phyloP scores from a whole-genome alignment of 2,113 vertebrate genomes.

The Hydrochoerus hydrochaeris region DNA sequence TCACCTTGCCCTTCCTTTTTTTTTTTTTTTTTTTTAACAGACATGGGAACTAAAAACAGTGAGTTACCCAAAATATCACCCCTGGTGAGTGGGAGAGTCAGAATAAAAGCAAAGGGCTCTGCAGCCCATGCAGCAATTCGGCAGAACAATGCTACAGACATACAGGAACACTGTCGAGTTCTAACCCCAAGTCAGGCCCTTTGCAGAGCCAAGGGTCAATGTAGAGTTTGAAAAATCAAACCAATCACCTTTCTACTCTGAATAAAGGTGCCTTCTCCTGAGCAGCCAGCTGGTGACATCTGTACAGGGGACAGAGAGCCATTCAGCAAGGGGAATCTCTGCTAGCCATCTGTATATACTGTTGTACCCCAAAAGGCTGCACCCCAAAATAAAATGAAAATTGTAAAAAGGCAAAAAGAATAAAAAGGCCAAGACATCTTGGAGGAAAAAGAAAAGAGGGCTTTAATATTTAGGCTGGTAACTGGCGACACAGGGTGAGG shows the following conservation, averaged over 20 bases:
- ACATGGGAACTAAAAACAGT: neutral
- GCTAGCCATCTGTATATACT: accelerated
- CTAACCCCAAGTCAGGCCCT: neutral
- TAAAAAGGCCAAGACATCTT: too few species aligned
- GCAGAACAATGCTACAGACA: neutral
- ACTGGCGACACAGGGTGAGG: too few species aligned
- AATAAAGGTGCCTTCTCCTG: neutral
- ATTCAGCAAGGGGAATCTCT: accelerated
- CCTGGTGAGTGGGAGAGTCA: neutral
- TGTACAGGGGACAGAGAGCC: neutral
- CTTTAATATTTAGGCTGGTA: too few species aligned
- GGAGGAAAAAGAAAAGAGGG: too few species aligned
- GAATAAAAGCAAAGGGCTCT: neutral
- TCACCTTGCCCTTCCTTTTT: neutral
- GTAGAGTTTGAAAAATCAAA: neutral
- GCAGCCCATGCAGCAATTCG: neutral
- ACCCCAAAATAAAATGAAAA: too few species aligned
- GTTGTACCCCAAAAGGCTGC: too few species aligned
- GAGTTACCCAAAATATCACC: neutral
- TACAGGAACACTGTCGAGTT: too few species aligned
- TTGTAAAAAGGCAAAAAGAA: too few species aligned
- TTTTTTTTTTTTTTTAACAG: neutral
- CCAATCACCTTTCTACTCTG: neutral
- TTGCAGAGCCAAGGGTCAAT: neutral
- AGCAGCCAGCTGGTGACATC: neutral